Evolutionary conservation across 2,113 vertebrate species (phyloP).

Genomic region (Pseudopodoces humilis): DNA sequence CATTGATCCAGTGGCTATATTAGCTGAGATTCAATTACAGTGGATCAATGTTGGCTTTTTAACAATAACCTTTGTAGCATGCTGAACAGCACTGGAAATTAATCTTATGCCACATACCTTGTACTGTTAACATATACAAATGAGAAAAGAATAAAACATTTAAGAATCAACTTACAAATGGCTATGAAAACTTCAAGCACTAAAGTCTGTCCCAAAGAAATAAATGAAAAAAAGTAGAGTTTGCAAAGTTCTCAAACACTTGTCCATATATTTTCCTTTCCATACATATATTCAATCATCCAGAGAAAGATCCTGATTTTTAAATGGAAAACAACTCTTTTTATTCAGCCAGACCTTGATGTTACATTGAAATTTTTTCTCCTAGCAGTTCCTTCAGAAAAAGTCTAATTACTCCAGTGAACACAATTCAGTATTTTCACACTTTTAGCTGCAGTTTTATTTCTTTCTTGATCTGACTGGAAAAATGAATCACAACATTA

Average conservation of each 20-base stretch:
- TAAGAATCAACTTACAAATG: not conserved
- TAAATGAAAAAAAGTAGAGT: not conserved
- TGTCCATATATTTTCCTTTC: not conserved
- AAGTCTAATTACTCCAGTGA: not conserved
- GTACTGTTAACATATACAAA: not conserved
- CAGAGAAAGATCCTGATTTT: not conserved
- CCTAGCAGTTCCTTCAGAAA: not conserved
- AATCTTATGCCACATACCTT: not conserved
- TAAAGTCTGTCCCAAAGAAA: not conserved
- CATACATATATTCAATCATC: not conserved
- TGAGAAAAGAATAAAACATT: not conserved
- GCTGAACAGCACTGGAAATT: not conserved
- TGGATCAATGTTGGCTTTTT: slow-evolving; percentile 20
- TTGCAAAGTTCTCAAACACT: not conserved
- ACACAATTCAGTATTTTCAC: not conserved
- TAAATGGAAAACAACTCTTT: not conserved
- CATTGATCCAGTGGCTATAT: slow-evolving; percentile 1
- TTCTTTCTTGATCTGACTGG: not conserved
- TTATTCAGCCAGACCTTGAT: not conserved
- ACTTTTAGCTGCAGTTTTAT: not conserved
- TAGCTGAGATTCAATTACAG: slow-evolving; percentile 17
- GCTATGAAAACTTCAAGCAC: not conserved
- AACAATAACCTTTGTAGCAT: not conserved
- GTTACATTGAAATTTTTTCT: not conserved
- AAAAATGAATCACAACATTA: not conserved